phyloP scores from a whole-genome alignment of 1,140 invertebrate species.

The Chrysomallon squamiferum region DNA sequence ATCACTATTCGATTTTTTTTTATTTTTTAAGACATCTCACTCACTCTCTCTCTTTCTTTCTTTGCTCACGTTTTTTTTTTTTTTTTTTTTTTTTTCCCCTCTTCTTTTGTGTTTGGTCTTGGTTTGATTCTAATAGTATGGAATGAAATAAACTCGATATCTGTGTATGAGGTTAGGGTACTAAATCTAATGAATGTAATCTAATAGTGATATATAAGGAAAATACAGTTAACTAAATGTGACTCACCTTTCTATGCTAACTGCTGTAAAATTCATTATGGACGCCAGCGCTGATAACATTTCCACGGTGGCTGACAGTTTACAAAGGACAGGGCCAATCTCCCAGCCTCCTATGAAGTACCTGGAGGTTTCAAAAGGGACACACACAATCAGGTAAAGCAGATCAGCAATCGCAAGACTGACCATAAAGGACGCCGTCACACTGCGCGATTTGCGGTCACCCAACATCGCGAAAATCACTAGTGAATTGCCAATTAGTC shows the following conservation, averaged over 20 bases:
- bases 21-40: no score
- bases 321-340: constrained; percentile 74
- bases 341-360: constrained; percentile 81
- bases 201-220: no score
- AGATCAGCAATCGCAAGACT: constrained; percentile 90
- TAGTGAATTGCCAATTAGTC: constrained; percentile 82
- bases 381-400: constrained; percentile 85
- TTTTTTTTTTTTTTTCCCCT: no score
- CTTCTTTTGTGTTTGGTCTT: no score
- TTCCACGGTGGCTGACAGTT: constrained; percentile 41
- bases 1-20: no score
- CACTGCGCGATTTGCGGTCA: constrained; percentile 82
- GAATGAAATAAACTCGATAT: no score
- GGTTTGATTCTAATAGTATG: no score
- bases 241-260: constrained; percentile 59
- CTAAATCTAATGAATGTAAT: no score
- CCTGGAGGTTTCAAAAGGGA: constrained; percentile 85
- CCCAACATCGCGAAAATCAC: constrained; percentile 86
- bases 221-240: no score
- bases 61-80: no score
- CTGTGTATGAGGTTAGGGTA: no score
- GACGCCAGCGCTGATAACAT: constrained; percentile 53
- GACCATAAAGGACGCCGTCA: constrained; percentile 91
- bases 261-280: constrained; percentile 55
- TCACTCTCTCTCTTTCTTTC: no score